Evolutionary conservation across 2,113 vertebrate genomes (phyloP).

Genomic region (Osmerus mordax): DNA sequence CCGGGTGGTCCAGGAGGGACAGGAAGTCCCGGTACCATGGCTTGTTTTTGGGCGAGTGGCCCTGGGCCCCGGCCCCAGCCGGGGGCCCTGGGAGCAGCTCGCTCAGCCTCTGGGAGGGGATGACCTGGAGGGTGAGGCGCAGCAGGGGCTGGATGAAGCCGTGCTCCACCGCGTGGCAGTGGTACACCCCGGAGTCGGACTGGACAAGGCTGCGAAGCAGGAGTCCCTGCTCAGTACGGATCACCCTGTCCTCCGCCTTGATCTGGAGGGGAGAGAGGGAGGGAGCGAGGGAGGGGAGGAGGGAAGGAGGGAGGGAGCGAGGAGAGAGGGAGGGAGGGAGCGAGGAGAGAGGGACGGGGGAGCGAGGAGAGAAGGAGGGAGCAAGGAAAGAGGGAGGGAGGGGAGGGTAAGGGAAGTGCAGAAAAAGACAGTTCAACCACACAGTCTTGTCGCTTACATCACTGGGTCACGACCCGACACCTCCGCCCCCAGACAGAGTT

Average conservation of each 20-base stretch:
- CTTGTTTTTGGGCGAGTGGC: conserved; percentile 81
- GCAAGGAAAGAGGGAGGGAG: neutral
- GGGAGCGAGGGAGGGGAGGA: neutral
- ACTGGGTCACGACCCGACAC: conserved; percentile 38
- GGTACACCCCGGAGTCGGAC: conserved; percentile 83
- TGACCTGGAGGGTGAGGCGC: conserved; percentile 89
- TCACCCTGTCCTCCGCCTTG: conserved; percentile 78
- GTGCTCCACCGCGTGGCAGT: conserved; percentile 92
- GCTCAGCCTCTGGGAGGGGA: conserved; percentile 85
- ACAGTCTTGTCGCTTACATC: conserved; percentile 14
- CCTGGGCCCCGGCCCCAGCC: conserved; percentile 61
- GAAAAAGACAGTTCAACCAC: too few species aligned
- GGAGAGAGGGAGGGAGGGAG: neutral
- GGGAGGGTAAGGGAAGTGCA: neutral
- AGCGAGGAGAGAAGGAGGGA: neutral
- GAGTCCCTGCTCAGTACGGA: conserved; percentile 88
- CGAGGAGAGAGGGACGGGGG: neutral
- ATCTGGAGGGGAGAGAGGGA: conserved; percentile 70
- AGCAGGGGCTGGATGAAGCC: conserved; percentile 94
- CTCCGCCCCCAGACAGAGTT: conserved; percentile 13
- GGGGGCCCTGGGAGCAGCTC: conserved; percentile 82
- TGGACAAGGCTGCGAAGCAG: conserved; percentile 85
- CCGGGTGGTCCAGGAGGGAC: conserved; percentile 93
- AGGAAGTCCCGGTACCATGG: conserved; percentile 97
- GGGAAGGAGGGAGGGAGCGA: neutral